Base-by-base conservation (phyloP, 2,888 invertebrate genomes). In the Melanostoma mellinum region DNA sequence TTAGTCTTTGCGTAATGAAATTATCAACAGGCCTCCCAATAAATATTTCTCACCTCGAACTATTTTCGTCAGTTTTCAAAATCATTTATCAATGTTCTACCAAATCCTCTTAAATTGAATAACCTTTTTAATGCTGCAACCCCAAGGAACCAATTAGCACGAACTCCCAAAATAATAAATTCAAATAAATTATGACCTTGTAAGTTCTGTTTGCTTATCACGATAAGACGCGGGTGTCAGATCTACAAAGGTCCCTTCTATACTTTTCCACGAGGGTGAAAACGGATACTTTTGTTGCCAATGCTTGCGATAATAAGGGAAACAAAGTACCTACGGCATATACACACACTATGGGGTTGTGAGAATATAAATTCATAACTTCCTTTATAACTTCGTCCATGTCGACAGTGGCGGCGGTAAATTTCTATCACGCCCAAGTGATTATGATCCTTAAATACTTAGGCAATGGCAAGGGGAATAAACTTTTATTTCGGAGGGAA, bases 371-470 rank as follows among this genome's bases (percentile, higher is more conserved):
- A 84, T 84, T 84, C 84, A 84, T 84, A 84, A 84, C 82, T 78
- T 78, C 53, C 50, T 50, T 40, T 20, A 20, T 20, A 20, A 32
- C 40, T 32, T 53, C 60, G 44, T 52, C 46, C 55, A 71, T 44
- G 68, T 56, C 36, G 65, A 48, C 40, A 48, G 63, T 46, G 46
- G 74, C 68, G 69, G 78, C 63, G 69, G 79, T 74, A 74, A 79
- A 79, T 84, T 75, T 67, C 67, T 71, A 84, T 79, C 79, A 84
- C 84, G 79, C 84, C 84, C 74, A 84, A 84, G 79, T 84, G 84
- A 84, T 84, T 84, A 84, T 79, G 84, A 84, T 84, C 79, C 79
- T 75, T 84, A 71, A 84, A 84, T 79, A 48, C 71, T 71, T 74
- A 53, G n/a, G 74, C 48, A 6, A 30, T 53, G 40, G 5, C 50